Evolutionary conservation across 2,797 vertebrate species (phyloP).

Genomic region (Crypturellus tataupa): DNA sequence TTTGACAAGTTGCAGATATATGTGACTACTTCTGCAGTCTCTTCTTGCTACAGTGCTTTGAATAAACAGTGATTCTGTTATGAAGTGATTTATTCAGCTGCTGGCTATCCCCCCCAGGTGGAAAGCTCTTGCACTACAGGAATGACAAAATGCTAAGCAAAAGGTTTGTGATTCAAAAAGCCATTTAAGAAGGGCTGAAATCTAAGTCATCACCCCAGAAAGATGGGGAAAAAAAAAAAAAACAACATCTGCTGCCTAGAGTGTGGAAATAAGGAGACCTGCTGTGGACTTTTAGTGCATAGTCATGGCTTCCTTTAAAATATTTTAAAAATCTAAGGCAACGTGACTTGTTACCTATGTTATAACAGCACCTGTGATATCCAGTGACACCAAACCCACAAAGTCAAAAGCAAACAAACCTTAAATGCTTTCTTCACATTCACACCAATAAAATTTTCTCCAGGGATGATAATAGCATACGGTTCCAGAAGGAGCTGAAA

Average conservation of each 20-base stretch:
- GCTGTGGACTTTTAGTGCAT: not conserved
- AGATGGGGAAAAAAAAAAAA: not conserved
- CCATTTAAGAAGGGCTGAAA: not conserved
- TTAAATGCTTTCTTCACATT: conserved; percentile 85
- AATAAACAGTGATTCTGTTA: not conserved
- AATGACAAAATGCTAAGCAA: not conserved
- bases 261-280: not conserved
- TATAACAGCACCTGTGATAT: not conserved
- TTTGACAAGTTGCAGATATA: not conserved
- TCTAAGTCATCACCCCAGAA: not conserved
- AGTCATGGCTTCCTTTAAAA: not conserved
- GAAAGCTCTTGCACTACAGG: not conserved
- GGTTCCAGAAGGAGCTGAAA: conserved; percentile 90
- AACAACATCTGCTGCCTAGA: not conserved
- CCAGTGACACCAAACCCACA: not conserved
- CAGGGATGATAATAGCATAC: conserved; percentile 87
- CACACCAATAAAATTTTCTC: conserved; percentile 86
- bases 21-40: not conserved
- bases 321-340: not conserved
- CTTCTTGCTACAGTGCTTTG: not conserved
- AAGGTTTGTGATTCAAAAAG: not conserved
- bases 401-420: conserved; percentile 76
- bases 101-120: not conserved
- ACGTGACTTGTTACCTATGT: not conserved
- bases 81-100: not conserved